Evolutionary conservation across 1,140 invertebrate species (phyloP).

Genomic region (Leptopilina boulardi): DNA sequence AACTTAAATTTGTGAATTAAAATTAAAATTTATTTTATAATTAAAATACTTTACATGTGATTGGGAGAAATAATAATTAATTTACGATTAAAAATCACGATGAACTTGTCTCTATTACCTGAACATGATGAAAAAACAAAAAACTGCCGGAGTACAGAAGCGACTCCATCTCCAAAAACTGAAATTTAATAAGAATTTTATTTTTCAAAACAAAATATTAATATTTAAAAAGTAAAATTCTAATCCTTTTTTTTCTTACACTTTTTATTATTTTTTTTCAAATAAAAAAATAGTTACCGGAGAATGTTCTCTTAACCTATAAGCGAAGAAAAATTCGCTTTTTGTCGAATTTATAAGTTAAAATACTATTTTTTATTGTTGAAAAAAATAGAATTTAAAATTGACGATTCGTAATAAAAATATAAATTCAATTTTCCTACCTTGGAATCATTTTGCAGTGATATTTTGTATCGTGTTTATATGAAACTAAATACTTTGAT

Average conservation of each 20-base stretch:
- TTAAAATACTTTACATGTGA: no score
- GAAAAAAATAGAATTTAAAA: no score
- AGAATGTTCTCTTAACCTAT: no score
- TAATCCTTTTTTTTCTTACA: no score
- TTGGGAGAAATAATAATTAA: neutral
- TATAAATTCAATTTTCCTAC: neutral
- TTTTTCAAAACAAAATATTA: no score
- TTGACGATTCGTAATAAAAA: neutral
- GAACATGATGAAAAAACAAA: constrained; percentile 25
- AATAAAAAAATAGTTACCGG: no score
- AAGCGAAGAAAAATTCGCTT: no score
- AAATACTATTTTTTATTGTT: no score
- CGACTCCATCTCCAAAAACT: neutral
- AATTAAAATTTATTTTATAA: no score
- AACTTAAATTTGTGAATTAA: no score
- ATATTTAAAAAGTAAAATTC: neutral
- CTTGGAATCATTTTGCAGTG: neutral
- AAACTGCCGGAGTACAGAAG: neutral
- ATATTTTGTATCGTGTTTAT: neutral
- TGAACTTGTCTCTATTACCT: neutral
- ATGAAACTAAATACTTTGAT: neutral
- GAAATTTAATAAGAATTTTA: neutral
- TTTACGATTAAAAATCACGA: neutral
- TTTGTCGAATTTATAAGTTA: no score
- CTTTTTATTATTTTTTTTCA: no score